A percentile compares a stretch with the other conserved stretches of the same genome.
phyloP scores from a whole-genome alignment of 2,113 vertebrate genomes.

The Aldabrachelys gigantea region DNA sequence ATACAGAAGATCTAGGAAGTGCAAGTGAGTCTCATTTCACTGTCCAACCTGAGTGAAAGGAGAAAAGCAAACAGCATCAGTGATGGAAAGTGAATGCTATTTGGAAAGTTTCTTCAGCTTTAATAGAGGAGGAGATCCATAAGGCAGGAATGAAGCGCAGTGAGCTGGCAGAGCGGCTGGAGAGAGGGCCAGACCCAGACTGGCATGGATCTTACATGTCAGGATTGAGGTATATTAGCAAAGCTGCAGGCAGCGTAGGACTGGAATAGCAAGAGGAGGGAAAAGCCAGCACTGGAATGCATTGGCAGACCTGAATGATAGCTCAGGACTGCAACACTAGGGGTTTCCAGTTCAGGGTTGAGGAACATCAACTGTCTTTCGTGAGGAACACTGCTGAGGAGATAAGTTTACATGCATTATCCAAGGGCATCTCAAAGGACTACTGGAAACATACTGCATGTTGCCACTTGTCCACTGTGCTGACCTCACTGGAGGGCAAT shows the following conservation, averaged over 20 bases:
- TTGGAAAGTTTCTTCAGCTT: background rate
- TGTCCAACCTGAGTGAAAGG: background rate
- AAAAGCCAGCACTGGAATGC: background rate
- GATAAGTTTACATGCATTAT: background rate
- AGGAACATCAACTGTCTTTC: background rate
- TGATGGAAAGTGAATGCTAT: background rate
- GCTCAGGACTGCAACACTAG: fast-evolving
- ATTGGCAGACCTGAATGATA: background rate
- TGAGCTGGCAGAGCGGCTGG: background rate
- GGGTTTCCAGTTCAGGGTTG: background rate
- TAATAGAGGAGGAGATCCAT: background rate
- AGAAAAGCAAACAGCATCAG: background rate
- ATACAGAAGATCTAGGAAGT: background rate
- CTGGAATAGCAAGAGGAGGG: background rate
- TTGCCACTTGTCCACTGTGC: background rate
- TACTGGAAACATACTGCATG: background rate
- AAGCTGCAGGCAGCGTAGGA: background rate
- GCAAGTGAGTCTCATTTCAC: background rate
- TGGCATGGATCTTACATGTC: background rate
- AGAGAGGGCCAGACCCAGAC: background rate
- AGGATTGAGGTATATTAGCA: background rate
- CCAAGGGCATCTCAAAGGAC: background rate
- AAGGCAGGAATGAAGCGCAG: background rate
- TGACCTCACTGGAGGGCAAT: background rate
- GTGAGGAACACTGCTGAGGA: background rate